Conservation (phyloP, 2,113 vertebrate genomes). For the Acanthochromis polyacanthus region DNA sequence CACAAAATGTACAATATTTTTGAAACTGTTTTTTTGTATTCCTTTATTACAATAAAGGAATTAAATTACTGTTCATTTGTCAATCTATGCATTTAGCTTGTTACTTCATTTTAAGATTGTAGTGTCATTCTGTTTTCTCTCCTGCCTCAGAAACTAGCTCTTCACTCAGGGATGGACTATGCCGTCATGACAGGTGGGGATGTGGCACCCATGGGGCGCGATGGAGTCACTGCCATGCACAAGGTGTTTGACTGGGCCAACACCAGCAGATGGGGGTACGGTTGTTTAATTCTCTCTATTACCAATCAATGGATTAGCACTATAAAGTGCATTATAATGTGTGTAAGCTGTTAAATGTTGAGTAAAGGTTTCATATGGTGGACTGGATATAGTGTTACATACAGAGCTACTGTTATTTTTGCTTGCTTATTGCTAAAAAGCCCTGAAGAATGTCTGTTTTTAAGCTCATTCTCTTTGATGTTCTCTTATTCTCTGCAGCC, state of each 20-base stretch:
- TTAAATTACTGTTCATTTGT: not conserved
- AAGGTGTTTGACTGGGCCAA: slow-evolving; percentile 94
- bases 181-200: slow-evolving; percentile 95
- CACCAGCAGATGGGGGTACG: slow-evolving; percentile 89
- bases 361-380: not conserved
- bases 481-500: slow-evolving; percentile 71
- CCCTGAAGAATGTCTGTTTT: not conserved
- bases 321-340: not conserved
- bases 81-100: not conserved
- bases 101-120: not conserved
- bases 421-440: slow-evolving; percentile 15
- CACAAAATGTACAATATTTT: too few species aligned
- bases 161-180: slow-evolving; percentile 94
- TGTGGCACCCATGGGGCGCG: slow-evolving; percentile 92
- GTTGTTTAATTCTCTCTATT: slow-evolving; percentile 33
- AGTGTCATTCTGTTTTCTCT: not conserved
- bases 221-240: slow-evolving; percentile 94
- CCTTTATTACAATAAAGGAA: not conserved
- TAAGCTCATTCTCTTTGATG: slow-evolving; percentile 48
- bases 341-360: slow-evolving; percentile 1
- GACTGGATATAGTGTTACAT: not conserved
- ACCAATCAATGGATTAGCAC: slow-evolving; percentile 25
- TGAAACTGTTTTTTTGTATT: not conserved
- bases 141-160: slow-evolving; percentile 42
- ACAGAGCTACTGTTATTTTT: slow-evolving; percentile 5